phyloP scores from a whole-genome alignment of 2,888 invertebrate species.

The Tipula unca region DNA sequence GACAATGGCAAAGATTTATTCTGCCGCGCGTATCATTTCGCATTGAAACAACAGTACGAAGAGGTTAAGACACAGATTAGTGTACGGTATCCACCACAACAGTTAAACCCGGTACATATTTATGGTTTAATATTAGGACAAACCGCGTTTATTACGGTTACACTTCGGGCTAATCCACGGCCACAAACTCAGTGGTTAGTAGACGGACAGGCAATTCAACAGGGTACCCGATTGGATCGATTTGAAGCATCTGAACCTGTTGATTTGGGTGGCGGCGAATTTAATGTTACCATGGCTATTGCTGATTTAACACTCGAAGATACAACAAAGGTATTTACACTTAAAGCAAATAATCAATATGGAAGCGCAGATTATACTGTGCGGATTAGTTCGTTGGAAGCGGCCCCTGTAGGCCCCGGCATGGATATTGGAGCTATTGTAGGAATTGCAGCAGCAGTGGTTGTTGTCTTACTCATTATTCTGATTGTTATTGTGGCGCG shows the following conservation, averaged over 20 bases:
- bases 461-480: conserved; percentile 55
- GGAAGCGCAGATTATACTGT: conserved; percentile 57
- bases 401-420: conserved; percentile 53
- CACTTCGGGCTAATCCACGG: conserved; percentile 60
- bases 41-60: conserved; percentile 36
- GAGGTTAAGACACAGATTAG: conserved; percentile 39
- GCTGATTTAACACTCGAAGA: conserved; percentile 63
- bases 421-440: conserved; percentile 68
- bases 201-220: conserved; percentile 47
- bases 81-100: conserved; percentile 56
- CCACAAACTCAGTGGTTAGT: conserved; percentile 63
- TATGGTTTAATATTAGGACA: conserved; percentile 67
- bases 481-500: conserved; percentile 56
- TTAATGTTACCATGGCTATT: conserved; percentile 58
- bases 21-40: conserved; percentile 57
- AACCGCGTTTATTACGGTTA: conserved; percentile 64
- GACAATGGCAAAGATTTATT: conserved; percentile 57
- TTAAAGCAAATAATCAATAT: conserved; percentile 59
- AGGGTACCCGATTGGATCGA: conserved; percentile 42
- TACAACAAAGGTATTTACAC: conserved; percentile 59
- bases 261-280: conserved; percentile 47
- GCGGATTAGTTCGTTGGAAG: conserved; percentile 59
- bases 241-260: conserved; percentile 36
- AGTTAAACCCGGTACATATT: conserved; percentile 51
- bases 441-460: conserved; percentile 60